Percentiles rank a stretch among this genome's conserved stretches.
phyloP scores from a whole-genome alignment of 2,797 vertebrate species.

The Phataginus tetradactyla region DNA sequence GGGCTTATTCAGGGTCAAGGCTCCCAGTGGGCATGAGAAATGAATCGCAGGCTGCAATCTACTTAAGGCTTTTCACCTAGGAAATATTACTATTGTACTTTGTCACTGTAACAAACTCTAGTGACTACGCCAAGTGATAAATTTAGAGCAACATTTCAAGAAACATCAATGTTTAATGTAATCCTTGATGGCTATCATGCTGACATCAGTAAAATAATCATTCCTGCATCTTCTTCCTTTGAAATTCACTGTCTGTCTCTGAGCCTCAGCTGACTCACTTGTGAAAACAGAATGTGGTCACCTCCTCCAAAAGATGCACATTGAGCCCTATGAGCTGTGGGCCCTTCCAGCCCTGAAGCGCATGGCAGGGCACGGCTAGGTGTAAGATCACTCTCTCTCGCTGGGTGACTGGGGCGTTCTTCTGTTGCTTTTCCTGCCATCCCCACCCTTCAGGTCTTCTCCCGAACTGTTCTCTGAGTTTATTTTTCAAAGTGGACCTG shows the following conservation, averaged over 20 bases:
- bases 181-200: background rate
- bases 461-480: background rate
- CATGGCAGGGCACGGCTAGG: background rate
- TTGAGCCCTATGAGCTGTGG: background rate
- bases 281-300: background rate
- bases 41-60: background rate
- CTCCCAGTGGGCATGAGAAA: background rate
- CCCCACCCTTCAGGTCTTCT: background rate
- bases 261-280: background rate
- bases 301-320: background rate
- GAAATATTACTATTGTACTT: background rate
- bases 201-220: background rate
- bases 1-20: background rate
- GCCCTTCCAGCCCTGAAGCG: background rate
- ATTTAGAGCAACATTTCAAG: constrained; percentile 20
- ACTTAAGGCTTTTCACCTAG: background rate
- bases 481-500: constrained; percentile 22
- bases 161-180: background rate
- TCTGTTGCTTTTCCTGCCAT: background rate
- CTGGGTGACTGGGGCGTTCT: background rate
- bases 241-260: background rate
- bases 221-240: constrained; percentile 2
- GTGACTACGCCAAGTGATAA: background rate
- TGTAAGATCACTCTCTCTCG: background rate
- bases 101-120: background rate